Percentiles rank a stretch among this genome's conserved stretches.
phyloP scores from a whole-genome alignment of 2,888 invertebrate genomes.

The Macaria liturata region DNA sequence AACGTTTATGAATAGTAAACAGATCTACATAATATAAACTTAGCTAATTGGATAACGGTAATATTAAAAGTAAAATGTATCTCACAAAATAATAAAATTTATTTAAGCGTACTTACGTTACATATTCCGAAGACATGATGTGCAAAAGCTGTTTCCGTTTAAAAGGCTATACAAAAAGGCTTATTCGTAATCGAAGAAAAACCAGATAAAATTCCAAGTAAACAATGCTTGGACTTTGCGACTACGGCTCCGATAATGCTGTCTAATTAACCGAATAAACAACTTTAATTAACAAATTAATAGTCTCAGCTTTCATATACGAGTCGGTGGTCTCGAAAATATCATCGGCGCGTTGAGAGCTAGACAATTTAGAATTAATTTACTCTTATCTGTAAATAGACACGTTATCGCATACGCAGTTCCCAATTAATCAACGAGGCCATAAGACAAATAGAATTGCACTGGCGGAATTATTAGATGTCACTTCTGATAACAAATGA shows the following conservation, averaged over 20 bases:
- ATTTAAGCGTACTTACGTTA: too few species aligned
- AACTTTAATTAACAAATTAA: slow-evolving; percentile 30
- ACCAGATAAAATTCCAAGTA: slow-evolving; percentile 28
- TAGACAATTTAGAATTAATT: slow-evolving; percentile 30
- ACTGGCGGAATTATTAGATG: slow-evolving; percentile 35
- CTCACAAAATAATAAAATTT: too few species aligned
- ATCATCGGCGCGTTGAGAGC: slow-evolving; percentile 3
- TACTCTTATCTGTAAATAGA: slow-evolving; percentile 30
- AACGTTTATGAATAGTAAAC: not conserved
- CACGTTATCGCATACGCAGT: slow-evolving; percentile 28
- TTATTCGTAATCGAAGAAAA: slow-evolving; percentile 7
- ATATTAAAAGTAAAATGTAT: too few species aligned
- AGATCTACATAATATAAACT: too few species aligned
- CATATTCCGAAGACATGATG: too few species aligned
- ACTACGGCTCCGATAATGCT: slow-evolving; percentile 42
- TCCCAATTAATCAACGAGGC: slow-evolving; percentile 46
- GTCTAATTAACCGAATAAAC: slow-evolving; percentile 43
- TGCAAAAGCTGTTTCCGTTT: not conserved
- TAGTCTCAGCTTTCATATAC: slow-evolving; percentile 19
- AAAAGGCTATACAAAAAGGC: not conserved
- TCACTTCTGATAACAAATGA: slow-evolving; percentile 7
- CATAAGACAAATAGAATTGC: slow-evolving; percentile 48
- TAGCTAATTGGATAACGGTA: too few species aligned
- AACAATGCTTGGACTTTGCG: slow-evolving; percentile 50
- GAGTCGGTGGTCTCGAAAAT: slow-evolving; percentile 2